phyloP scores from a whole-genome alignment of 1,140 invertebrate species.

The Listronotus oregonensis region DNA sequence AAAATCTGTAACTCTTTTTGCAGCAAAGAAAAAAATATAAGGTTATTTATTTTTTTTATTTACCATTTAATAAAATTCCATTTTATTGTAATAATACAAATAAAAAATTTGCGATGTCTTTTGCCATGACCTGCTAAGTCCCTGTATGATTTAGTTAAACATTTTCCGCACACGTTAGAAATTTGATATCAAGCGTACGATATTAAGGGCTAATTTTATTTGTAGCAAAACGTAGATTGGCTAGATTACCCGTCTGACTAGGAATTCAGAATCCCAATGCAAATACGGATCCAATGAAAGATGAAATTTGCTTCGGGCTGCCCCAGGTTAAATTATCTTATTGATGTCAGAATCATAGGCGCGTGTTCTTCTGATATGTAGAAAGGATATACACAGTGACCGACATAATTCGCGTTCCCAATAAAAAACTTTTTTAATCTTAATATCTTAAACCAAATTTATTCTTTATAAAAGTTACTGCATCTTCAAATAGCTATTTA shows the following conservation, averaged over 20 bases:
- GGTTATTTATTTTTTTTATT: no score
- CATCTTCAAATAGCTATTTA: no score
- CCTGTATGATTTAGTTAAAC: constrained; percentile 15
- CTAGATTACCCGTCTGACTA: constrained; percentile 32
- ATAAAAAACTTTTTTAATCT: no score
- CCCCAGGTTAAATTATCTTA: constrained; percentile 11
- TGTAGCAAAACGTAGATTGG: constrained; percentile 34
- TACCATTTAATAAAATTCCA: no score
- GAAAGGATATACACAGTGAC: no score
- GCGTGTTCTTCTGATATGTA: background rate
- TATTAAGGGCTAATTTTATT: constrained; percentile 27
- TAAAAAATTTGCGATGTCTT: no score
- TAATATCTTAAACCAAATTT: no score
- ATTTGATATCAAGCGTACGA: constrained; percentile 19
- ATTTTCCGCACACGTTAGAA: constrained; percentile 22
- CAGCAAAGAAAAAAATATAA: no score
- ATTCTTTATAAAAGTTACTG: no score
- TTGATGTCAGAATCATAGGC: background rate
- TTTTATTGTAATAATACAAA: no score
- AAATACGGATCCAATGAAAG: constrained; percentile 19
- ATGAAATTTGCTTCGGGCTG: constrained; percentile 3
- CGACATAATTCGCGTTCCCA: no score
- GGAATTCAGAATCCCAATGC: constrained; percentile 28
- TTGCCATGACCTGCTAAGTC: background rate
- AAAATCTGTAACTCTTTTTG: no score